A percentile compares a stretch with the other conserved stretches of the same genome.
These are phyloP conservation scores for Ctena decussata DNA, from an alignment of 2,888 invertebrate species.

Conservation along the genomic window DNA sequence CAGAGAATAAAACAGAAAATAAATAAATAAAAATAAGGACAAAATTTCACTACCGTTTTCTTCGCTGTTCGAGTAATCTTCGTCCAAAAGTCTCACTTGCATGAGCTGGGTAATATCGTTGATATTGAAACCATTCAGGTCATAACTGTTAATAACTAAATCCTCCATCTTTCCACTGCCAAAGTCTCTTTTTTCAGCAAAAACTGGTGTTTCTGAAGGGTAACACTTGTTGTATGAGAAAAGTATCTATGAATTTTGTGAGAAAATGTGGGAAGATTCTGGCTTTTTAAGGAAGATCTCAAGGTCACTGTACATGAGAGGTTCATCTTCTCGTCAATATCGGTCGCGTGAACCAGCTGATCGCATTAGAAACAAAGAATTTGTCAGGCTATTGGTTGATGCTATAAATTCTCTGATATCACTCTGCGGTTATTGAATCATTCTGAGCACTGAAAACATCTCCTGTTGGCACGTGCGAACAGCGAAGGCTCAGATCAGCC, in stretches of 20 bases:
- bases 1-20: not conserved
- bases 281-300: not conserved
- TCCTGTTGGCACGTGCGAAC: too few relatives aligned
- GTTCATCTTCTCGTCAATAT: not conserved
- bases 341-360: not conserved
- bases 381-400: too few relatives aligned
- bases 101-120: constrained; percentile 4
- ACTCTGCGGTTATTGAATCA: too few relatives aligned
- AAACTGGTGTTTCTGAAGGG: not conserved
- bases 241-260: not conserved
- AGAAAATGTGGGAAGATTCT: not conserved
- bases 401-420: too few relatives aligned
- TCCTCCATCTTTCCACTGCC: not conserved
- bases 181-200: not conserved
- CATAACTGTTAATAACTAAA: not conserved
- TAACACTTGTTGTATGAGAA: too few relatives aligned
- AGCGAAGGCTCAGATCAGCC: too few relatives aligned
- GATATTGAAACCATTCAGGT: not conserved
- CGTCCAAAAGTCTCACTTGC: constrained; percentile 8
- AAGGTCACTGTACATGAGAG: not conserved
- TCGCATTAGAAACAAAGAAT: not conserved
- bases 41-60: not conserved
- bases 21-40: not conserved
- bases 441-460: too few relatives aligned
- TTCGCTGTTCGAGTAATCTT: not conserved